Evolutionary conservation across 1,140 invertebrate genomes (phyloP).

Genomic region (Tribolium madens): DNA sequence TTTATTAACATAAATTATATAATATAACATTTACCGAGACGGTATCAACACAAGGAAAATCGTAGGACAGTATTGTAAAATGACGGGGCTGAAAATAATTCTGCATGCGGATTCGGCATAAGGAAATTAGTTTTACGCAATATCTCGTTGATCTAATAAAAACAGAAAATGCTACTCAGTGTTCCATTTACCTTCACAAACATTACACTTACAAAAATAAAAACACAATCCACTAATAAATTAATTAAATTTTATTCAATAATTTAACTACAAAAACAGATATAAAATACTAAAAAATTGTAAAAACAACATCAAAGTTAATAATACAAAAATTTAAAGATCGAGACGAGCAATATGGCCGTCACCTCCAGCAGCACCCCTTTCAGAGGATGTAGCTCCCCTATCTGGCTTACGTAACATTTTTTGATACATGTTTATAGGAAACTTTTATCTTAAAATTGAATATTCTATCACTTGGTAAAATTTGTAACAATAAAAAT

Average conservation of each 20-base stretch:
- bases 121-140: slow-evolving; percentile 17
- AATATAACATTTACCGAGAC: slow-evolving; percentile 86
- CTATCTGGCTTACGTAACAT: too few relatives aligned
- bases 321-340: slow-evolving; percentile 38
- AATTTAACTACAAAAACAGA: neutral
- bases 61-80: slow-evolving; percentile 87
- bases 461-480: too few relatives aligned
- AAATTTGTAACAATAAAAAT: too few relatives aligned
- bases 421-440: too few relatives aligned
- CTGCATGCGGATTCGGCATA: slow-evolving; percentile 75
- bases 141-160: slow-evolving; percentile 35
- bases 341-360: slow-evolving; percentile 64
- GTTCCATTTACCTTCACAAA: slow-evolving; percentile 7
- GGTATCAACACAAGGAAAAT: slow-evolving; percentile 83
- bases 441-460: too few relatives aligned
- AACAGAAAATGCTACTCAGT: slow-evolving; percentile 12
- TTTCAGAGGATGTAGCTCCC: too few relatives aligned
- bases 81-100: slow-evolving; percentile 84
- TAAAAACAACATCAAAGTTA: neutral
- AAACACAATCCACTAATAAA: neutral
- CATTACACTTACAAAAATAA: neutral
- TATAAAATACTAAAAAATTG: too few relatives aligned
- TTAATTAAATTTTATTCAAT: neutral
- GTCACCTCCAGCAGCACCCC: slow-evolving; percentile 63
- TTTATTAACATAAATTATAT: too few relatives aligned